phyloP scores from a whole-genome alignment of 2,113 vertebrate species.

The Nicator chloris region DNA sequence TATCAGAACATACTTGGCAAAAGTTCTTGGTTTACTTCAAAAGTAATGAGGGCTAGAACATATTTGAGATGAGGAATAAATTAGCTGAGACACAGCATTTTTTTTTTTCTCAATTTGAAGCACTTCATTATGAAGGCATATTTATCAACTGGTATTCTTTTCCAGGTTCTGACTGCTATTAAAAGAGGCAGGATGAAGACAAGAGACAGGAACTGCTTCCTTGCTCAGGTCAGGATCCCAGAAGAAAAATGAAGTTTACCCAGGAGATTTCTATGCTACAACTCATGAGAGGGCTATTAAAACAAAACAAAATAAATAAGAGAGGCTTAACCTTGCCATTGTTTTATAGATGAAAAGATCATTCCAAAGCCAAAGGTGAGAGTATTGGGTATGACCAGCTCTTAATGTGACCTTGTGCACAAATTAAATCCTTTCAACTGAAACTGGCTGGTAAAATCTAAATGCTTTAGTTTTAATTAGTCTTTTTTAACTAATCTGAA shows the following conservation, averaged over 20 bases:
- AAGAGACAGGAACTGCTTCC: background rate
- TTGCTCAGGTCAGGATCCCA: background rate
- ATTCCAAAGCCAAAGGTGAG: background rate
- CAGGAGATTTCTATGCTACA: background rate
- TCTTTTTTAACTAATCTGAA: background rate
- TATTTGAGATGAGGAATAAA: background rate
- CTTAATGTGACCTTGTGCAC: background rate
- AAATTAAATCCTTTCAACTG: background rate
- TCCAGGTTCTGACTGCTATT: background rate
- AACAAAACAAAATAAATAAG: background rate
- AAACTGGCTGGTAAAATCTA: background rate
- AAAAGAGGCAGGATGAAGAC: background rate
- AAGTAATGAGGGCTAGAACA: background rate
- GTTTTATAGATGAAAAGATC: background rate
- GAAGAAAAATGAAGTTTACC: background rate
- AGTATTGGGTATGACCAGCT: background rate
- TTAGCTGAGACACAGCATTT: background rate
- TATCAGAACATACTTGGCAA: constrained; percentile 7
- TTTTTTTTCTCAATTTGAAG: constrained; percentile 3
- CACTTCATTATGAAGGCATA: background rate
- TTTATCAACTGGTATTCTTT: background rate
- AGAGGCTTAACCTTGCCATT: background rate
- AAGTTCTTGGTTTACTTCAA: background rate
- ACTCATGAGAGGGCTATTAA: background rate
- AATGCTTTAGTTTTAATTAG: background rate